Percentiles rank a stretch among this genome's conserved stretches.
phyloP scores from a whole-genome alignment of 2,888 invertebrate species.

The Phengaris arion region DNA sequence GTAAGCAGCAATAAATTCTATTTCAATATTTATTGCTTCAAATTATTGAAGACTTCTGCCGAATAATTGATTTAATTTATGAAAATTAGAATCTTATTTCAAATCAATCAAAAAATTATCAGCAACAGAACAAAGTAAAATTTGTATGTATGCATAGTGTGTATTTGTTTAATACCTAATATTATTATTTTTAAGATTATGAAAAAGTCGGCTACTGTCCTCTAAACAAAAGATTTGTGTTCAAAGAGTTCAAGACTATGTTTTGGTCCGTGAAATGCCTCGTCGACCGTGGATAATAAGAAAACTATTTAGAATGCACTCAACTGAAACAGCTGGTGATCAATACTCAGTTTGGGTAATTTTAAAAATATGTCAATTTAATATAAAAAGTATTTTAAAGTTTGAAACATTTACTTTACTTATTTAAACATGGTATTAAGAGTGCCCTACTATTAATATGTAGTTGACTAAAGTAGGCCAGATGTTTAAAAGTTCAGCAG shows the following conservation, averaged over 20 bases:
- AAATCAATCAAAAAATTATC: background rate
- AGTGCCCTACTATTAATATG: background rate
- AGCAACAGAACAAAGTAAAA: background rate
- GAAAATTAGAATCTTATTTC: too few species aligned
- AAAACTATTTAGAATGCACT: conserved; percentile 79
- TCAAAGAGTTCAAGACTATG: background rate
- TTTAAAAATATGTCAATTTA: background rate
- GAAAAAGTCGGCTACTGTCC: background rate
- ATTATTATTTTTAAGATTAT: background rate
- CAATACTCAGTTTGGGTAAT: conserved; percentile 83
- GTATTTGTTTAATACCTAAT: background rate
- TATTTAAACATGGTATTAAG: background rate
- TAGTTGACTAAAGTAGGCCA: background rate
- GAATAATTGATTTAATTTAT: too few species aligned
- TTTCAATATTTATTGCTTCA: too few species aligned
- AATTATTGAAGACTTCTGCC: too few species aligned
- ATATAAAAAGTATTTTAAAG: background rate
- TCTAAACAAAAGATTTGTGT: background rate
- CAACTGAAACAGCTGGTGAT: conserved; percentile 68
- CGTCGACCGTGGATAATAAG: conserved; percentile 63
- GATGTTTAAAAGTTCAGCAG: background rate
- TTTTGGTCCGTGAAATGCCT: conserved; percentile 47
- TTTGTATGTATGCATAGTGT: background rate
- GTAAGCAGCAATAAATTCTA: too few species aligned
- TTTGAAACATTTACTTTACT: background rate